phyloP scores from a whole-genome alignment of 2,888 invertebrate species.

The Amitus sp. region DNA sequence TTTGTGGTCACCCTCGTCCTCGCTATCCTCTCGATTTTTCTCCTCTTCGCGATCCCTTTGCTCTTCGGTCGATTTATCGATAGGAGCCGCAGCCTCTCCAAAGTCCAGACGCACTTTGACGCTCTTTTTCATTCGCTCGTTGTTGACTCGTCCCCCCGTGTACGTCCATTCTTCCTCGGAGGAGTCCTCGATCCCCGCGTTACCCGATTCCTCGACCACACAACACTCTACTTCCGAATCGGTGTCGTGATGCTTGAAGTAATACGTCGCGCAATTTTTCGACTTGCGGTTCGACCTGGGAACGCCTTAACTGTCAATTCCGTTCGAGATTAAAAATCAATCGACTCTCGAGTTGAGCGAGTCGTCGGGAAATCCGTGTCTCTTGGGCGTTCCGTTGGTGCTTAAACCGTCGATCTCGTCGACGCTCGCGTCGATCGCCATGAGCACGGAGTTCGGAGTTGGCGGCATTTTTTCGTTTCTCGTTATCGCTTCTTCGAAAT shows the following conservation, averaged over 20 bases:
- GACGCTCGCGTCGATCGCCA: conserved; percentile 49
- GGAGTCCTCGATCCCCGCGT: conserved; percentile 68
- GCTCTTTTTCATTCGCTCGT: conserved; percentile 45
- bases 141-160: conserved; percentile 48
- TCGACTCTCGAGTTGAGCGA: conserved; percentile 35
- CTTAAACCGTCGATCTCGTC: conserved; percentile 52
- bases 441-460: conserved; percentile 53
- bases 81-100: conserved; percentile 44
- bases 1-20: conserved; percentile 69
- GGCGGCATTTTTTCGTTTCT: conserved; percentile 53
- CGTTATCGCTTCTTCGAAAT: conserved; percentile 38
- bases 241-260: conserved; percentile 87
- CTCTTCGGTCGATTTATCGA: conserved; percentile 5
- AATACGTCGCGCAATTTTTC: conserved; percentile 85
- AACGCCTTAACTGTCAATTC: too few species aligned
- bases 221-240: conserved; percentile 78
- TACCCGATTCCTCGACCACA: conserved; percentile 48
- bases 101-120: conserved; percentile 55
- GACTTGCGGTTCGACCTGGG: conserved; percentile 78
- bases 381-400: conserved; percentile 11
- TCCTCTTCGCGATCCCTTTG: conserved; percentile 28
- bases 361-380: conserved; percentile 22
- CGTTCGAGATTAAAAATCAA: not conserved
- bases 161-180: conserved; percentile 79
- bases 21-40: conserved; percentile 64